These are phyloP conservation scores for Geotrupes spiniger DNA, from an alignment of 2,888 invertebrate species.

Conservation along the genomic window DNA sequence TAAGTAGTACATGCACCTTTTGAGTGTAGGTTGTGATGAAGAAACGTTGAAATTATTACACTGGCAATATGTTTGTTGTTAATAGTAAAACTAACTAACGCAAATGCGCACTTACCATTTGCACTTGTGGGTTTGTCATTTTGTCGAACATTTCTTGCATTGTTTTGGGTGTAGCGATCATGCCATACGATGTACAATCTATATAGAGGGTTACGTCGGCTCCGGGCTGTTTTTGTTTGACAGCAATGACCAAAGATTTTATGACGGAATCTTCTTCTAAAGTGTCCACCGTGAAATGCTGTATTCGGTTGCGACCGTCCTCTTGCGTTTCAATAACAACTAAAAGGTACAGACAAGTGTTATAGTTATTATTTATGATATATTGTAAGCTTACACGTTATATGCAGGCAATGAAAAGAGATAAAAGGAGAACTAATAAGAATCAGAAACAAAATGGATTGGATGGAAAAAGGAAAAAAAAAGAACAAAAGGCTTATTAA, in stretches of 20 bases:
- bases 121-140: conserved; percentile 54
- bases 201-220: conserved; percentile 62
- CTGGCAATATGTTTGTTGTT: background rate
- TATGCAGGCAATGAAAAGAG: too few relatives aligned
- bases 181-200: conserved; percentile 64
- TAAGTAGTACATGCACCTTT: background rate
- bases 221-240: conserved; percentile 57
- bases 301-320: conserved; percentile 57
- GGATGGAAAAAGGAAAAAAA: too few relatives aligned
- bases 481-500: too few relatives aligned
- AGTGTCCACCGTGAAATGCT: conserved; percentile 61
- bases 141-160: conserved; percentile 59
- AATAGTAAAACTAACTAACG: background rate
- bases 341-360: too few relatives aligned
- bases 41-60: background rate
- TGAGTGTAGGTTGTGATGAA: background rate
- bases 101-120: conserved; percentile 54
- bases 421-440: too few relatives aligned
- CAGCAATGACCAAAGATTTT: conserved; percentile 56
- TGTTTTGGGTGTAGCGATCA: conserved; percentile 58
- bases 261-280: conserved; percentile 56
- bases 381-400: too few relatives aligned
- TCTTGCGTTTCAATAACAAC: conserved; percentile 66
- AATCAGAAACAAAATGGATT: too few relatives aligned
- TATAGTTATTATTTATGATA: too few relatives aligned